Base-by-base conservation (phyloP, 2,888 invertebrate species). In the Patella depressa region DNA sequence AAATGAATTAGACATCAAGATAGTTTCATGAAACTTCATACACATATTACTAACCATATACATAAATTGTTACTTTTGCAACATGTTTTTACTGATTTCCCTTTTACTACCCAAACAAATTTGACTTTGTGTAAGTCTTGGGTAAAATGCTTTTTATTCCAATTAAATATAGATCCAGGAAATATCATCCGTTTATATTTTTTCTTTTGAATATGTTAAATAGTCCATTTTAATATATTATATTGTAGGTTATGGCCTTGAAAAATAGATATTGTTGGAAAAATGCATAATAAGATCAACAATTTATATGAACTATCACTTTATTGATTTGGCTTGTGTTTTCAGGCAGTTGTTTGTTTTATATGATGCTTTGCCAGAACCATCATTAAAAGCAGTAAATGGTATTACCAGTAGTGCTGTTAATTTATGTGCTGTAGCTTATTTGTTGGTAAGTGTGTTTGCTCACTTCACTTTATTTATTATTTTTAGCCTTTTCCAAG, bases 341-440 rank as follows among this genome's bases (percentile, higher is more conserved):
- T 87, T 7, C 85, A 91, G 91, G 34, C 90, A 91, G 80, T 81
- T 91, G 79, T 91, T 91, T 83, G 97, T 98, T 91, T 96, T 99
- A 84, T 97, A 97, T 90, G 97, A 97, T 87, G 95, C 96, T 0
- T 93, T 98, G 72, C 96, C 96, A 0, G 96, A 97, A 84, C 95
- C 96, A 11, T 96, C 96, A 0, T 91, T 98, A 71, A 96, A 96
- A 84, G 96, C 96, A 91, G 96, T 98, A 94, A 97, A 97, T 89
- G 92, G 94, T 77, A 95, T 98, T 59, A 96, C 98, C 0, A 95
- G 95, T 87, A 94, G 95, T 76, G 98, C 98, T 7, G 95, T 98
- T 55, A 96, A 96, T 92, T 95, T 98, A 84, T 98, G 98, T 91
- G 96, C 97, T 2, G 92, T 93, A 12, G 96, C 98, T 53, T 98